phyloP scores from a whole-genome alignment of 1,140 invertebrate species.

The Acromyrmex charruanus region DNA sequence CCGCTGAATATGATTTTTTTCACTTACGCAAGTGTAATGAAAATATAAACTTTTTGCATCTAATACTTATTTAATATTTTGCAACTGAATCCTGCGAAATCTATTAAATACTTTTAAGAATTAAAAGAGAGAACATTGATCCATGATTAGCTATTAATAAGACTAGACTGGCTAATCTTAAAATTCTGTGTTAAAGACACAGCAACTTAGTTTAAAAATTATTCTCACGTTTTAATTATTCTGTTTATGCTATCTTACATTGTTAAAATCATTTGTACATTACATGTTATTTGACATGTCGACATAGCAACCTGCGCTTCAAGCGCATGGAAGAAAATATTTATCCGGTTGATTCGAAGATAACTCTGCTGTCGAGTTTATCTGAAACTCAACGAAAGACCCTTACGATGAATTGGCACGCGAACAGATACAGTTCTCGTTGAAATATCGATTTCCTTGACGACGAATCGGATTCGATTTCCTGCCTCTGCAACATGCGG shows the following conservation, averaged over 20 bases:
- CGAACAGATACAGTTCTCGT: constrained; percentile 7
- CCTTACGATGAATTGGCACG: constrained; percentile 45
- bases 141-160: too few relatives aligned
- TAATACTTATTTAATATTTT: neutral
- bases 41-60: neutral
- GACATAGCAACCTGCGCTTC: constrained; percentile 1
- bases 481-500: neutral
- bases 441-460: constrained; percentile 39
- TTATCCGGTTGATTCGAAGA: neutral
- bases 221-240: neutral
- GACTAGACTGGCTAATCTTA: neutral
- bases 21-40: too few relatives aligned
- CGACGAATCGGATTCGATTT: constrained; percentile 34
- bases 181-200: neutral
- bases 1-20: too few relatives aligned
- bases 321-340: neutral
- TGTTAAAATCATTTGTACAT: neutral
- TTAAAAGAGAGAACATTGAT: neutral
- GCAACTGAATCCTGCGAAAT: neutral
- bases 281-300: neutral
- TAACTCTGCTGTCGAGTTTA: constrained; percentile 27
- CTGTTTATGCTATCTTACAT: neutral
- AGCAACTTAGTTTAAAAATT: neutral
- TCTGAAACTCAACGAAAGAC: constrained; percentile 29
- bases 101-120: neutral